Conservation (phyloP, 2,113 vertebrate species). For the Phylloscopus trochilus region DNA sequence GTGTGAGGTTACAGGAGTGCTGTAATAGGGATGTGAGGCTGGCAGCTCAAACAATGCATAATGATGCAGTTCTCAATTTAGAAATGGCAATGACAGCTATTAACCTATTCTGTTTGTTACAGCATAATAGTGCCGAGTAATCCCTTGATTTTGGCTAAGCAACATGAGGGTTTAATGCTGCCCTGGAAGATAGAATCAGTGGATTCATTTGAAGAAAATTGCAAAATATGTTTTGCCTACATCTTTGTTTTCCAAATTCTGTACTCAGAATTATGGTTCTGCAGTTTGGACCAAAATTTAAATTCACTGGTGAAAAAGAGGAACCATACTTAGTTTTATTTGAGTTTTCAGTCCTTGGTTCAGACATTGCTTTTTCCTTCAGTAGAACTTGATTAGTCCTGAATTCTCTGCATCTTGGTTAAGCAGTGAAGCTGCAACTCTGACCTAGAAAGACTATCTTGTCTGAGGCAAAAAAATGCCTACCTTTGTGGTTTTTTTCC, state of each 20-base stretch:
- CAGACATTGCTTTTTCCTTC: neutral
- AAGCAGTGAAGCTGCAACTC: neutral
- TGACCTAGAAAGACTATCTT: neutral
- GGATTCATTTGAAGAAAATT: neutral
- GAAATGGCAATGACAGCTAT: conserved; percentile 27
- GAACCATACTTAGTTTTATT: neutral
- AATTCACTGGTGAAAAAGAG: neutral
- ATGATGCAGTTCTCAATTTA: neutral
- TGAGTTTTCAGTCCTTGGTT: neutral
- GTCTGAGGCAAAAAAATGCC: neutral
- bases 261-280: neutral
- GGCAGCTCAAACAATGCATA: conserved; percentile 23
- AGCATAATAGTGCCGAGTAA: neutral
- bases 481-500: neutral
- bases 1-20: conserved; percentile 1
- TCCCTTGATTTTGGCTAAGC: conserved; percentile 35
- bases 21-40: neutral
- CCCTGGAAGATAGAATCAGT: neutral
- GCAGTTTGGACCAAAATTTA: neutral
- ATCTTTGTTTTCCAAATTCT: neutral
- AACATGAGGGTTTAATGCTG: neutral
- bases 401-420: neutral
- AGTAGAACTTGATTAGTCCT: neutral
- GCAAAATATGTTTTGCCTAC: neutral
- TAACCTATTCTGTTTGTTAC: conserved; percentile 52